A percentile compares a stretch with the other conserved stretches of the same genome.
phyloP scores from a whole-genome alignment of 2,888 invertebrate species.

The Lycophotia porphyrea region DNA sequence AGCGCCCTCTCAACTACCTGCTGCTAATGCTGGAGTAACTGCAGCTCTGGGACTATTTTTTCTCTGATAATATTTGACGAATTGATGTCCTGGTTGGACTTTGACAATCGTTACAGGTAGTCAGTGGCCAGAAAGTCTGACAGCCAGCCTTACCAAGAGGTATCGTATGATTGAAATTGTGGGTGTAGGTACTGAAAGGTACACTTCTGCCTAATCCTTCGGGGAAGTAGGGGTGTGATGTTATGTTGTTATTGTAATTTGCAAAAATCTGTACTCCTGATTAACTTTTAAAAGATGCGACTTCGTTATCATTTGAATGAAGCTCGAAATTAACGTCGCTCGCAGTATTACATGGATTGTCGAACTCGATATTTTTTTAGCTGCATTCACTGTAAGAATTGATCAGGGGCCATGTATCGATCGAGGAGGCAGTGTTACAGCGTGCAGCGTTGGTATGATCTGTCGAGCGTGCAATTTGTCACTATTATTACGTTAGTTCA shows the following conservation, averaged over 20 bases:
- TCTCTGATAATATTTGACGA: not conserved
- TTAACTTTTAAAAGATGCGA: not conserved
- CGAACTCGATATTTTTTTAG: not conserved
- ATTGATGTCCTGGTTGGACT: not conserved
- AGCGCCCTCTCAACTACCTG: slow-evolving; percentile 32
- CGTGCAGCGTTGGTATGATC: not conserved
- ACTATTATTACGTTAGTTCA: slow-evolving; percentile 31
- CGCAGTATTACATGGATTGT: not conserved
- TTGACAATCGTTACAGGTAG: not conserved
- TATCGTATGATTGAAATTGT: not conserved
- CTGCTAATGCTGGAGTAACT: not conserved
- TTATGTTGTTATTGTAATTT: not conserved
- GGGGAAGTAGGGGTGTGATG: not conserved
- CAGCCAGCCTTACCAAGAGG: not conserved
- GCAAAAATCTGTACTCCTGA: not conserved
- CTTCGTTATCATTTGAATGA: not conserved
- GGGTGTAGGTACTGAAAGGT: not conserved
- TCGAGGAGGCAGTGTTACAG: too few relatives aligned
- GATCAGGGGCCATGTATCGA: too few relatives aligned
- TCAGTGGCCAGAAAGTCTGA: not conserved
- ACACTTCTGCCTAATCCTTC: not conserved
- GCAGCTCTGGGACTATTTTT: not conserved
- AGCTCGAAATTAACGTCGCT: not conserved
- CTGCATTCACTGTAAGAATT: not conserved
- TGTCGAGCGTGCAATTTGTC: not conserved